phyloP scores from a whole-genome alignment of 2,797 vertebrate species.

The Moxostoma hubbsi region DNA sequence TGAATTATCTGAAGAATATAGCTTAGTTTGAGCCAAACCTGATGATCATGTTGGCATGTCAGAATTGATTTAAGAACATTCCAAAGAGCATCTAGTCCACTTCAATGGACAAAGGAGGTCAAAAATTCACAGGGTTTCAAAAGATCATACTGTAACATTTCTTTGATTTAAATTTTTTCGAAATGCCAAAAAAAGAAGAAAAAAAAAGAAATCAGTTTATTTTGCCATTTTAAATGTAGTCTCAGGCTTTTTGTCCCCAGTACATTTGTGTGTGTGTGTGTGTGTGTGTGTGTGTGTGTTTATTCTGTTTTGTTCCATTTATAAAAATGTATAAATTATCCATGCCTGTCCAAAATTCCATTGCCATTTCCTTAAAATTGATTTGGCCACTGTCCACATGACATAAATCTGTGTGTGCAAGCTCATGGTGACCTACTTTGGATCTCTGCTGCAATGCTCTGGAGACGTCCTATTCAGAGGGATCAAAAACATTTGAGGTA shows the following conservation, averaged over 20 bases:
- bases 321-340: conserved; percentile 67
- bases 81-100: too few species aligned
- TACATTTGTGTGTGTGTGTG: too few species aligned
- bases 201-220: too few species aligned
- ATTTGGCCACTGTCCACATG: conserved; percentile 70
- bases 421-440: conserved; percentile 71
- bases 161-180: too few species aligned
- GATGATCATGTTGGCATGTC: too few species aligned
- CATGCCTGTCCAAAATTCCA: conserved; percentile 63
- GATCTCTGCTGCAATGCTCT: conserved; percentile 63
- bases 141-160: too few species aligned
- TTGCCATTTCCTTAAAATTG: conserved; percentile 66
- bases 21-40: too few species aligned
- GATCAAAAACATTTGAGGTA: conserved; percentile 54
- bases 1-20: too few species aligned
- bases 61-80: too few species aligned
- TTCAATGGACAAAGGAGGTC: too few species aligned
- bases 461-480: conserved; percentile 58
- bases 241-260: background rate
- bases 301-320: conserved; percentile 62
- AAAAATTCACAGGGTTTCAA: too few species aligned
- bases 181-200: too few species aligned
- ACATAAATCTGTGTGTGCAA: conserved; percentile 71
- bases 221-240: background rate
- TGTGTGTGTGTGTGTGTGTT: background rate